Evolutionary conservation across 2,113 vertebrate species (phyloP).

Genomic region (Nyctereutes procyonoides): DNA sequence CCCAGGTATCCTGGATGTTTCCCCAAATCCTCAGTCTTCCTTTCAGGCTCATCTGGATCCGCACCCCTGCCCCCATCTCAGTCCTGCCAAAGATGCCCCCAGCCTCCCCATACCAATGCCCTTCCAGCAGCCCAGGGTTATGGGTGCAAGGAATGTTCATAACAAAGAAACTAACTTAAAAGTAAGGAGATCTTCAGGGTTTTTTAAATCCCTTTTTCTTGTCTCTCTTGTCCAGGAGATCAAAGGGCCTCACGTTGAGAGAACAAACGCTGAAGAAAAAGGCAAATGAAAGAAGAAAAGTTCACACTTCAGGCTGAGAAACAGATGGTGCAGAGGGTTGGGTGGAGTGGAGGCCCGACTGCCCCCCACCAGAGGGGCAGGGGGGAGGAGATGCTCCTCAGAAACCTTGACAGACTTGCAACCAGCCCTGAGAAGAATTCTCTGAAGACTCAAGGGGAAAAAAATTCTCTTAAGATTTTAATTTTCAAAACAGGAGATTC

Average conservation of each 20-base stretch:
- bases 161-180: conserved; percentile 71
- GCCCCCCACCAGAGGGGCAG: not conserved
- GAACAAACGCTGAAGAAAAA: conserved; percentile 85
- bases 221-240: conserved; percentile 77
- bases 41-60: not conserved
- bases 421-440: not conserved
- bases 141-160: conserved; percentile 19
- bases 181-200: conserved; percentile 60
- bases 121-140: not conserved
- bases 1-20: not conserved
- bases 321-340: conserved; percentile 84
- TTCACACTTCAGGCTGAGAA: conserved; percentile 85
- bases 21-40: not conserved
- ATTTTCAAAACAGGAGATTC: not conserved
- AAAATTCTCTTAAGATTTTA: not conserved
- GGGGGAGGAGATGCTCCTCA: not conserved
- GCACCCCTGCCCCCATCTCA: not conserved
- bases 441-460: not conserved
- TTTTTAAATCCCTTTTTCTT: conserved; percentile 30
- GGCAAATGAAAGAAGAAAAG: conserved; percentile 73
- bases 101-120: not conserved
- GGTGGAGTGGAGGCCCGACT: not conserved
- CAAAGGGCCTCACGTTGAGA: conserved; percentile 85
- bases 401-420: conserved; percentile 2
- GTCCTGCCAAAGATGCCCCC: not conserved